phyloP scores from a whole-genome alignment of 2,797 vertebrate species.

The Chromis chromis region DNA sequence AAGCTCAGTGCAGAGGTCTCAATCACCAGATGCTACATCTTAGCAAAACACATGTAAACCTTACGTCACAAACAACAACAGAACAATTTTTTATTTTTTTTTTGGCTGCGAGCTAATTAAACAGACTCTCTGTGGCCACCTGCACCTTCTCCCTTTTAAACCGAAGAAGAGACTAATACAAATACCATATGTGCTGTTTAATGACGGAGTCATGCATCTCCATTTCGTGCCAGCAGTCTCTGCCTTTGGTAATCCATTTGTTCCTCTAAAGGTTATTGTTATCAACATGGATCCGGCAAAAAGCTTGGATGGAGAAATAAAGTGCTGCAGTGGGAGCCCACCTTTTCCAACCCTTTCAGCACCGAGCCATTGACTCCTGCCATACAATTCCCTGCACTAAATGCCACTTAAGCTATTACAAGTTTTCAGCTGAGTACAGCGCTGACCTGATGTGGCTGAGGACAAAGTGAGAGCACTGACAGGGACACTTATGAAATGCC shows the following conservation, averaged over 20 bases:
- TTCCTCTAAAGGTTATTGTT: slow-evolving; percentile 85
- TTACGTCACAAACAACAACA: slow-evolving; percentile 4
- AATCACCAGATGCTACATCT: slow-evolving; percentile 39
- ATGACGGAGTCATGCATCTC: slow-evolving; percentile 59
- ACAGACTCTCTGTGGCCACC: slow-evolving; percentile 22
- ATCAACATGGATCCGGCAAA: slow-evolving; percentile 77
- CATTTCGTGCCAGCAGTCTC: slow-evolving; percentile 62
- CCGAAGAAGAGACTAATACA: slow-evolving; percentile 25
- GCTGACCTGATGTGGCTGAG: slow-evolving; percentile 78
- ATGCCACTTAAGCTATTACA: slow-evolving; percentile 89
- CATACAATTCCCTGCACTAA: slow-evolving; percentile 83
- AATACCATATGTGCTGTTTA: slow-evolving; percentile 40
- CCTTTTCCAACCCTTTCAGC: slow-evolving; percentile 82
- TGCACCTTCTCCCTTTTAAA: slow-evolving; percentile 37
- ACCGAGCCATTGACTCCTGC: slow-evolving; percentile 83
- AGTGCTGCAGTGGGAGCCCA: slow-evolving; percentile 80
- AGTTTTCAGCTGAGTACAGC: slow-evolving; percentile 81
- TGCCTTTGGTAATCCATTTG: slow-evolving; percentile 79
- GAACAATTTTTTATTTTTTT: neutral
- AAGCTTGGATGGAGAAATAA: slow-evolving; percentile 79
- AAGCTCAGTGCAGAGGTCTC: slow-evolving; percentile 24
- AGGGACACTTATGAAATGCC: slow-evolving; percentile 83
- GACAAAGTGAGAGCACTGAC: slow-evolving; percentile 78
- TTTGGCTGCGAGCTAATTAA: slow-evolving; percentile 22
- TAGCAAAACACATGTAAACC: slow-evolving; percentile 24